phyloP scores from a whole-genome alignment of 37 sponge, comb jelly and placozoan genomes.

The Cliona cf. orientalis region DNA sequence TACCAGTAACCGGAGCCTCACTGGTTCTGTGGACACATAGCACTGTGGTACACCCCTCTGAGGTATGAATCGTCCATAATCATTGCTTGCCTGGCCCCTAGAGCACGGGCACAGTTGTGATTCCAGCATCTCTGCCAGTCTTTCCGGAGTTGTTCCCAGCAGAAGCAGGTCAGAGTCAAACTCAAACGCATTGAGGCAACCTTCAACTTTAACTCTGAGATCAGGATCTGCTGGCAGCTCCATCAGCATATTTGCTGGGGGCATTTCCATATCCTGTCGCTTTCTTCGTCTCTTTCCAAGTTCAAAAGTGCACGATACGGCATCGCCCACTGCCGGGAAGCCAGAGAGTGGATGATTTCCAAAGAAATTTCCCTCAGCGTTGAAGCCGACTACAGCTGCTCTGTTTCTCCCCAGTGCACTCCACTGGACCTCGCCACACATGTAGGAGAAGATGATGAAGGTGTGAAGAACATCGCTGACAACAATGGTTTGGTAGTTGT shows the following conservation, averaged over 20 bases:
- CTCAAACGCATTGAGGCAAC: not conserved
- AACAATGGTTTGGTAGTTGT: not conserved
- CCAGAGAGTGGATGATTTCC: constrained; percentile 4
- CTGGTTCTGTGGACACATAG: constrained; percentile 1
- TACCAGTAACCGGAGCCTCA: not conserved
- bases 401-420: not conserved
- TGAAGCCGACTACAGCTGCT: constrained; percentile 21
- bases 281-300: not conserved
- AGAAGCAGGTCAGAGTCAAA: not conserved
- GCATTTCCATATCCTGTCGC: not conserved
- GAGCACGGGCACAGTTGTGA: not conserved
- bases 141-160: not conserved
- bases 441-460: constrained; percentile 3
- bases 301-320: not conserved
- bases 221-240: not conserved
- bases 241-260: no score
- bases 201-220: not conserved
- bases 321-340: not conserved
- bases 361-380: not conserved
- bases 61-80: not conserved
- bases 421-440: constrained; percentile 12
- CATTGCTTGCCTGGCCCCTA: not conserved
- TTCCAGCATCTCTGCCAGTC: not conserved
- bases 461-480: not conserved
- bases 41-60: not conserved